phyloP scores from a whole-genome alignment of 1,140 invertebrate genomes.

The Anagrus nilaparvatae region DNA sequence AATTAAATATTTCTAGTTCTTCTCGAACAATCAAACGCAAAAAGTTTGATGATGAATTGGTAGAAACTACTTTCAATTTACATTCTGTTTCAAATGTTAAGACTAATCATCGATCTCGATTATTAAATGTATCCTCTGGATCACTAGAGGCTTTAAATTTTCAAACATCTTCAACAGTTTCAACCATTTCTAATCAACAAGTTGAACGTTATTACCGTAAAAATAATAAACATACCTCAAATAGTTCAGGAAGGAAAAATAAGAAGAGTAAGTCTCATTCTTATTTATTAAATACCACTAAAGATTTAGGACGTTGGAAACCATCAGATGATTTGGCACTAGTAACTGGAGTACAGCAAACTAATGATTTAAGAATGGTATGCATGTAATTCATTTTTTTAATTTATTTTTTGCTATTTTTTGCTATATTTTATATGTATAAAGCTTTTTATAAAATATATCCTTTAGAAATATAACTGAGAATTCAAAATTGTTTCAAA shows the following conservation, averaged over 20 bases:
- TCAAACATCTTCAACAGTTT: constrained; percentile 33
- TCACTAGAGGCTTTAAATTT: constrained; percentile 36
- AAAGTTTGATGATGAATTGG: constrained; percentile 95
- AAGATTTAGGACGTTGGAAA: constrained; percentile 93
- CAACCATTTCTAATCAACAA: constrained; percentile 28
- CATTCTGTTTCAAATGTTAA: constrained; percentile 52
- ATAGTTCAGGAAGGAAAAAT: constrained; percentile 34
- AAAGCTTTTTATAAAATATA: too few species aligned
- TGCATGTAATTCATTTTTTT: constrained; percentile 15
- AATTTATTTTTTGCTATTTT: too few species aligned
- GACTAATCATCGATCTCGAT: constrained; percentile 46
- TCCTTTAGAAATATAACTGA: too few species aligned
- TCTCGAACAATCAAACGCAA: constrained; percentile 88
- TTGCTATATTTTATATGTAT: too few species aligned
- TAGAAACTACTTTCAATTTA: constrained; percentile 65
- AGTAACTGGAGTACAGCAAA: constrained; percentile 88
- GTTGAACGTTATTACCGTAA: constrained; percentile 32
- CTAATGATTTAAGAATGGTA: constrained; percentile 44
- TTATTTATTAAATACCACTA: constrained; percentile 46
- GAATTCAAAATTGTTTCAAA: too few species aligned
- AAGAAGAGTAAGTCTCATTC: constrained; percentile 40
- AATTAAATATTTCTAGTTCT: constrained; percentile 50
- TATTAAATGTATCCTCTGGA: constrained; percentile 37
- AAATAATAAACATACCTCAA: constrained; percentile 29
- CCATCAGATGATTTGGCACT: constrained; percentile 91